Conservation (phyloP, 1,140 invertebrate genomes). For the Prorops nasuta region DNA sequence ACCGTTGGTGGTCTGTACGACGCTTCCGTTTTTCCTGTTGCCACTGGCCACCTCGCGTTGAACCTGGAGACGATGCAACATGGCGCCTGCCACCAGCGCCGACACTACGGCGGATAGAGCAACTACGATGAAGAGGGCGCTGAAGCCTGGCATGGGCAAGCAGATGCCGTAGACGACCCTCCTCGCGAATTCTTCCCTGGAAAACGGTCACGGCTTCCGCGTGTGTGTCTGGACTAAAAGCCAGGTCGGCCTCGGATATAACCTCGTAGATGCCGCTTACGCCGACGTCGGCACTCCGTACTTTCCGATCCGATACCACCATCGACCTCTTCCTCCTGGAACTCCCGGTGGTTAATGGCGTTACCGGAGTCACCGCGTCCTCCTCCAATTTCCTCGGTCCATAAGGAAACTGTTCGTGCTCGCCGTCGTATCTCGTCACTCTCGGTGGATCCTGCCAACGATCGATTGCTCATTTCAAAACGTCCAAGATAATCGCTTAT, state of each 20-base stretch:
- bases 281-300: conserved; percentile 78
- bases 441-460: conserved; percentile 61
- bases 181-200: conserved; percentile 80
- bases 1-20: conserved; percentile 58
- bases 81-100: conserved; percentile 72
- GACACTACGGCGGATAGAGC: conserved; percentile 81
- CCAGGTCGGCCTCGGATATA: conserved; percentile 87
- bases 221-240: conserved; percentile 80
- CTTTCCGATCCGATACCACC: conserved; percentile 69
- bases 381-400: conserved; percentile 72
- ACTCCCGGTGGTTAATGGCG: conserved; percentile 27
- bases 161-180: conserved; percentile 90
- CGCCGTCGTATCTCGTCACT: conserved; percentile 55
- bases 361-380: too few species aligned
- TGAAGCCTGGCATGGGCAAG: conserved; percentile 83
- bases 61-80: conserved; percentile 72
- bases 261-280: conserved; percentile 86
- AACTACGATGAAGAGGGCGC: conserved; percentile 81
- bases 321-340: conserved; percentile 64
- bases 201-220: conserved; percentile 82
- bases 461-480: too few species aligned
- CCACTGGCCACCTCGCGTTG: conserved; percentile 63
- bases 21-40: conserved; percentile 51
- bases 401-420: conserved; percentile 74
- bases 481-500: too few species aligned